These are phyloP conservation scores for Petromus typicus DNA, from an alignment of 2,113 vertebrate species.

Conservation along the genomic window DNA sequence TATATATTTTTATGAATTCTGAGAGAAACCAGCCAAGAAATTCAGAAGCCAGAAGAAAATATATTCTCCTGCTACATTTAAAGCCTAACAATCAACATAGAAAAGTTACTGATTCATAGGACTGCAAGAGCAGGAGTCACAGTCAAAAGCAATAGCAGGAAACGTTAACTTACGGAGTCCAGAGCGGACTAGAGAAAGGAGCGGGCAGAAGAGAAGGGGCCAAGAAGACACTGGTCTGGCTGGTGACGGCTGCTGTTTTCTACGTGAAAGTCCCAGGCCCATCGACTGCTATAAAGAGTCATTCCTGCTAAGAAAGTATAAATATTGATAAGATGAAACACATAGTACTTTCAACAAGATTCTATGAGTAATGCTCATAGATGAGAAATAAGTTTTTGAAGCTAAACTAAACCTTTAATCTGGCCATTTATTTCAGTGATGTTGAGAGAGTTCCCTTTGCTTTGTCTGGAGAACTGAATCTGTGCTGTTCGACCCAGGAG, in stretches of 20 bases:
- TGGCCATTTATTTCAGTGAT: not conserved
- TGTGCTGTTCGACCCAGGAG: not conserved
- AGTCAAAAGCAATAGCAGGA: not conserved
- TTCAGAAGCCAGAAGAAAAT: not conserved
- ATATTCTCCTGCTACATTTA: not conserved
- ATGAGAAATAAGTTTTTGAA: conserved; percentile 27
- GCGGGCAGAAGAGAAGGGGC: not conserved
- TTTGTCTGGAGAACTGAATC: not conserved
- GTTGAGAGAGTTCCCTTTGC: not conserved
- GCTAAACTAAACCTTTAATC: not conserved
- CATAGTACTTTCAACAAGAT: not conserved
- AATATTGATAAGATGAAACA: not conserved
- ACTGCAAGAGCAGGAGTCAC: not conserved
- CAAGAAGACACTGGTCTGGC: not conserved
- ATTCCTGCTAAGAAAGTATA: conserved; percentile 41
- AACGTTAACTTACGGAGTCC: not conserved
- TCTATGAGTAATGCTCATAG: not conserved
- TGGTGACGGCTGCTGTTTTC: not conserved
- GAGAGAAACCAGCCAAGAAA: not conserved
- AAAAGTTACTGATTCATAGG: not conserved
- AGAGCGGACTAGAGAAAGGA: not conserved
- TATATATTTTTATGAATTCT: not conserved
- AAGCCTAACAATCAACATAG: not conserved
- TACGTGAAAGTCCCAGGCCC: not conserved
- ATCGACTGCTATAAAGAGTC: not conserved